Percentiles rank a stretch among this genome's conserved stretches.
phyloP scores from a whole-genome alignment of 2,113 vertebrate species.

The Talpa occidentalis region DNA sequence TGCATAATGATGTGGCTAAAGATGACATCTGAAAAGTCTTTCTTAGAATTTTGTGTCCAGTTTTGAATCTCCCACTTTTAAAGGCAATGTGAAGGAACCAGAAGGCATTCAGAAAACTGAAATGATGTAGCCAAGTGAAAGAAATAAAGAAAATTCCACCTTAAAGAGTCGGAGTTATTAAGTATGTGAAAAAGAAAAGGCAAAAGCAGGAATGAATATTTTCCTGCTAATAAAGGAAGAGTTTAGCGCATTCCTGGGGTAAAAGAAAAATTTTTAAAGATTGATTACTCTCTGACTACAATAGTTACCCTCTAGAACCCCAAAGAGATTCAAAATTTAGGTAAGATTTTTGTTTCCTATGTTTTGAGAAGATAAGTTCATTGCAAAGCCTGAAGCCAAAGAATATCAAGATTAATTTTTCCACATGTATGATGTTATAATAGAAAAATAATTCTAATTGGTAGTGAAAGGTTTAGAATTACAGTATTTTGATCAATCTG shows the following conservation, averaged over 20 bases:
- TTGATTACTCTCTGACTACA: not conserved
- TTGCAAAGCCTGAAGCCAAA: not conserved
- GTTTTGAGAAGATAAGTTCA: not conserved
- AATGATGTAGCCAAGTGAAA: not conserved
- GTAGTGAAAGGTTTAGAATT: not conserved
- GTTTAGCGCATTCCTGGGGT: not conserved
- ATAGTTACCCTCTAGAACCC: not conserved
- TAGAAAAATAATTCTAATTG: not conserved
- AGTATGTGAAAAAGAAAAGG: not conserved
- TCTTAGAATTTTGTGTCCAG: conserved; percentile 33
- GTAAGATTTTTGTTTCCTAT: not conserved
- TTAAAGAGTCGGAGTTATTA: not conserved
- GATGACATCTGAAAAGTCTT: not conserved
- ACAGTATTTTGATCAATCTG: not conserved
- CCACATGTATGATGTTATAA: not conserved
- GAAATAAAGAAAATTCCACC: conserved; percentile 39
- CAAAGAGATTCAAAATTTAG: not conserved
- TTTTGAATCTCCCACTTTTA: conserved; percentile 34
- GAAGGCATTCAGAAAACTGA: not conserved
- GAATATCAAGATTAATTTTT: not conserved
- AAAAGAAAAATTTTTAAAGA: not conserved
- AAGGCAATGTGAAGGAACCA: not conserved
- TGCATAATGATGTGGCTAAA: not conserved
- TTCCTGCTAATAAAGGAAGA: conserved; percentile 10
- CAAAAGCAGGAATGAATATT: not conserved